These are phyloP conservation scores for Lepidostoma basale DNA, from an alignment of 1,140 invertebrate genomes.

Conservation along the genomic window DNA sequence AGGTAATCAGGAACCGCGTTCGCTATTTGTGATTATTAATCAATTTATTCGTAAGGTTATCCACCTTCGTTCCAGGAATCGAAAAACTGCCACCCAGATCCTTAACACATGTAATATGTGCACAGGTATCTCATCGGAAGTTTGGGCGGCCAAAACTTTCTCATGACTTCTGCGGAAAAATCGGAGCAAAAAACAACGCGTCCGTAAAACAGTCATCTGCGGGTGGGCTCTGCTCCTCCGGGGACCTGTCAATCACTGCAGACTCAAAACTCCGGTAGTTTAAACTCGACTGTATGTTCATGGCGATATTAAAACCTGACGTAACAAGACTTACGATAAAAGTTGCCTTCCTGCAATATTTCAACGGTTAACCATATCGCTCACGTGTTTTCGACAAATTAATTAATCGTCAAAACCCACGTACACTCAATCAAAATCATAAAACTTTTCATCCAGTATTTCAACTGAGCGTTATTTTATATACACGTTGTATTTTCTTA, in stretches of 20 bases:
- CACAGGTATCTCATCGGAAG: not conserved
- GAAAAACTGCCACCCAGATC: constrained; percentile 19
- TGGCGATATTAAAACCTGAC: constrained; percentile 11
- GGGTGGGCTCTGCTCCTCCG: constrained; percentile 17
- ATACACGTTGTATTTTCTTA: no score
- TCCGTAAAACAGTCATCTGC: constrained; percentile 14
- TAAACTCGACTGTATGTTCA: constrained; percentile 1
- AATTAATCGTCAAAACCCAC: no score
- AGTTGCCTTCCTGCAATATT: no score
- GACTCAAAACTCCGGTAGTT: constrained; percentile 23
- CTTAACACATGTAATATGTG: not conserved
- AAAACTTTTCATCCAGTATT: no score
- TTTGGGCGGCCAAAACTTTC: not conserved
- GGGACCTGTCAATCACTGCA: constrained; percentile 39
- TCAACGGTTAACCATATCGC: no score
- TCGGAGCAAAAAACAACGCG: constrained; percentile 24
- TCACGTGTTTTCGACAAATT: no score
- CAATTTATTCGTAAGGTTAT: constrained; percentile 16
- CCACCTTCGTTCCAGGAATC: constrained; percentile 17
- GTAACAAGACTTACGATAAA: no score
- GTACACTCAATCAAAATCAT: no score
- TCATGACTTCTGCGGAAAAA: constrained; percentile 33
- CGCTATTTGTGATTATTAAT: not conserved
- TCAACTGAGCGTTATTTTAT: no score
- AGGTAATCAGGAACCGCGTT: no score